Evolutionary conservation across 1,140 invertebrate genomes (phyloP).

Genomic region (Drosophila mauritiana): DNA sequence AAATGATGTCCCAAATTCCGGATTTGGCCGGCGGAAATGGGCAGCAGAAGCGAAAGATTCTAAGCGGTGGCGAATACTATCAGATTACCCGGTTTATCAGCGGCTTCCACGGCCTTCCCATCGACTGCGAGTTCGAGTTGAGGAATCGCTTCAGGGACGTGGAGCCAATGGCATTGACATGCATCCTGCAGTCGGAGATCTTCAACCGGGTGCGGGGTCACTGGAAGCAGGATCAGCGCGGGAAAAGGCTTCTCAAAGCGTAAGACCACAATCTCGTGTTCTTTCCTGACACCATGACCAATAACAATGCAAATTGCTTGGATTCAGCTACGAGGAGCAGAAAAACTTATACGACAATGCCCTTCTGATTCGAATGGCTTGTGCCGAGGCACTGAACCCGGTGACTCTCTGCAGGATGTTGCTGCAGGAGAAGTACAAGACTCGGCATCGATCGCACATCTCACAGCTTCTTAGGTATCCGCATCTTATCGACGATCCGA

Average conservation of each 20-base stretch:
- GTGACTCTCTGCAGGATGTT: slow-evolving; percentile 88
- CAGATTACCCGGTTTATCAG: slow-evolving; percentile 69
- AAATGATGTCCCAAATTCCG: slow-evolving; percentile 34
- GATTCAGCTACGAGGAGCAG: slow-evolving; percentile 58
- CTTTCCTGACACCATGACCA: neutral
- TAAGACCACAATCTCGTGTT: slow-evolving; percentile 14
- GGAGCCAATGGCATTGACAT: slow-evolving; percentile 85
- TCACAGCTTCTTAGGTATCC: slow-evolving; percentile 88
- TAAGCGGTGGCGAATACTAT: slow-evolving; percentile 49
- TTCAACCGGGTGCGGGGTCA: slow-evolving; percentile 81
- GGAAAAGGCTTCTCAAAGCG: slow-evolving; percentile 60
- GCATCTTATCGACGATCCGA: slow-evolving; percentile 87
- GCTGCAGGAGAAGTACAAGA: slow-evolving; percentile 86
- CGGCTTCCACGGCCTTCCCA: slow-evolving; percentile 63
- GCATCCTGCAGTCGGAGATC: slow-evolving; percentile 85
- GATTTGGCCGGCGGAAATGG: neutral
- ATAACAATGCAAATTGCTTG: neutral
- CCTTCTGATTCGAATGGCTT: slow-evolving; percentile 87
- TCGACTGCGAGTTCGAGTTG: slow-evolving; percentile 84
- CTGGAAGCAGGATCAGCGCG: slow-evolving; percentile 83
- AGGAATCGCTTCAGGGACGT: slow-evolving; percentile 72
- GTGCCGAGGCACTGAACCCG: slow-evolving; percentile 86
- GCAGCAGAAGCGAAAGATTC: slow-evolving; percentile 44
- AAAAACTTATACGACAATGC: slow-evolving; percentile 73
- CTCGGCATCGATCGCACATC: slow-evolving; percentile 83